These are phyloP conservation scores for Elysia crispata DNA, from an alignment of 2,888 invertebrate species.

Conservation along the genomic window DNA sequence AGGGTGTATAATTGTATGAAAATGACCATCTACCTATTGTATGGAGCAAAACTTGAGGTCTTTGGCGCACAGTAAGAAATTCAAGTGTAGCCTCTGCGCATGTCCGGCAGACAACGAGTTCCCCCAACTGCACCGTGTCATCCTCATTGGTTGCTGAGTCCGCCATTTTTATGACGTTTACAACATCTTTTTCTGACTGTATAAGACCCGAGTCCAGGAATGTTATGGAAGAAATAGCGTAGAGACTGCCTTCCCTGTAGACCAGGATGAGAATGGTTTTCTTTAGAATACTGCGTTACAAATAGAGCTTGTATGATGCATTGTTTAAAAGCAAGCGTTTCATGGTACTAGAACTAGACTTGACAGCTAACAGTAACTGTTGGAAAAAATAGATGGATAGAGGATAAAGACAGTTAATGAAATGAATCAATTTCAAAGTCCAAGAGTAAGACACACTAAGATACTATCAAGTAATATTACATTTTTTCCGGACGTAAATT, in stretches of 20 bases:
- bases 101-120: slow-evolving; percentile 44
- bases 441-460: too few relatives aligned
- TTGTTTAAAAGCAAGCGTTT: too few relatives aligned
- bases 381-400: too few relatives aligned
- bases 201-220: slow-evolving; percentile 41
- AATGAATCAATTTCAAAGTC: too few relatives aligned
- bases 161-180: slow-evolving; percentile 49
- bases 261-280: background rate
- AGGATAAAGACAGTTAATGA: too few relatives aligned
- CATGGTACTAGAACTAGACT: too few relatives aligned
- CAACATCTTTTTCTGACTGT: slow-evolving; percentile 30
- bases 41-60: slow-evolving; percentile 21
- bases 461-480: too few relatives aligned
- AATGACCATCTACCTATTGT: background rate
- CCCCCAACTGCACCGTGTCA: slow-evolving; percentile 43
- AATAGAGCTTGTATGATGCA: too few relatives aligned
- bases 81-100: slow-evolving; percentile 40
- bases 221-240: slow-evolving; percentile 35
- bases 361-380: too few relatives aligned
- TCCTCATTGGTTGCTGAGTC: slow-evolving; percentile 37
- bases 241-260: slow-evolving; percentile 49
- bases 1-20: background rate
- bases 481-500: too few relatives aligned
- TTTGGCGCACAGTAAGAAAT: slow-evolving; percentile 12
- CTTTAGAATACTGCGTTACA: too few relatives aligned